Percentiles rank a stretch among this genome's conserved stretches.
Conservation (phyloP, 2,797 vertebrate species). For the Erethizon dorsatum region DNA sequence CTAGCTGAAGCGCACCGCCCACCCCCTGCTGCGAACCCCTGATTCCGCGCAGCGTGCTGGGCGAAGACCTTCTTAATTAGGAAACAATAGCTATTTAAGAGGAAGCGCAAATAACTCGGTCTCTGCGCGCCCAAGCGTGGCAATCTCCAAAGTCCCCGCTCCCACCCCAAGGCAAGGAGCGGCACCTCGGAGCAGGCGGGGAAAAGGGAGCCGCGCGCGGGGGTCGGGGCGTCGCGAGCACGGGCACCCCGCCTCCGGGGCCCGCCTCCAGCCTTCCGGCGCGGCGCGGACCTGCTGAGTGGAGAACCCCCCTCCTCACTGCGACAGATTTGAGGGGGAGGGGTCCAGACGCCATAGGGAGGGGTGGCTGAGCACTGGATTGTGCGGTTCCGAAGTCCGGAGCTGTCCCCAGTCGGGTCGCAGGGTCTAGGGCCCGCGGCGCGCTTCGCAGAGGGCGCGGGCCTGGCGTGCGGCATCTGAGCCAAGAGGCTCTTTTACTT, state of each 20-base stretch:
- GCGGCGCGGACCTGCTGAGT: accelerated
- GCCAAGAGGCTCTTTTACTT: not conserved
- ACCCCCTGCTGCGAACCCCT: not conserved
- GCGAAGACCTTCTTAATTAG: conserved; percentile 52
- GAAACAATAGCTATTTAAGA: conserved; percentile 65
- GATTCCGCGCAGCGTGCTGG: not conserved
- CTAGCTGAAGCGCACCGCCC: not conserved
- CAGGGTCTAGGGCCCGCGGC: not conserved
- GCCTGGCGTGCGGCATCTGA: not conserved
- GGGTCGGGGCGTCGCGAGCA: not conserved
- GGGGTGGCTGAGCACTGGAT: not conserved
- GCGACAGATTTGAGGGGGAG: not conserved
- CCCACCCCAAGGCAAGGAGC: not conserved
- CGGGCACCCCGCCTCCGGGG: not conserved
- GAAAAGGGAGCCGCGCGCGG: accelerated
- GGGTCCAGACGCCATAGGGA: not conserved
- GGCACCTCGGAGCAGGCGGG: accelerated
- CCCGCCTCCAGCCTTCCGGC: conserved; percentile 38
- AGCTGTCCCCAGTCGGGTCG: not conserved
- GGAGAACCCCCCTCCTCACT: not conserved
- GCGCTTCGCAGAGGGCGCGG: not conserved
- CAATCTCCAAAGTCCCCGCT: not conserved
- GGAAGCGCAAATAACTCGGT: not conserved
- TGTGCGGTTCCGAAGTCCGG: not conserved
- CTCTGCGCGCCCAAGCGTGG: not conserved